phyloP scores from a whole-genome alignment of 1,140 invertebrate genomes.

The Drosophila ananassae region DNA sequence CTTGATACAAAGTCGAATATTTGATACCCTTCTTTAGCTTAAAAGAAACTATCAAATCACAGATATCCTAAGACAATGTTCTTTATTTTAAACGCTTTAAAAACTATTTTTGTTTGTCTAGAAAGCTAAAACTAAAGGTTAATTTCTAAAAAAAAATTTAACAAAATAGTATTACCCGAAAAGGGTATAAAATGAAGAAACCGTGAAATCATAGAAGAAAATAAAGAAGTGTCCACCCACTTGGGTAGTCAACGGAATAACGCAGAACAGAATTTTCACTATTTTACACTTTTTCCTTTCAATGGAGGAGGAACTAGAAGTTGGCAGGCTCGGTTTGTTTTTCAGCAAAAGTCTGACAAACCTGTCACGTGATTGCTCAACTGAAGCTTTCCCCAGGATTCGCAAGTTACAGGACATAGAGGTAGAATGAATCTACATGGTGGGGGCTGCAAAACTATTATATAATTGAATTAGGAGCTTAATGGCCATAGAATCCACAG shows the following conservation, averaged over 20 bases:
- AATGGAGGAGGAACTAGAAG: constrained; percentile 27
- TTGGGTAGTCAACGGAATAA: constrained; percentile 20
- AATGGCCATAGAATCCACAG: no score
- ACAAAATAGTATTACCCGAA: background rate
- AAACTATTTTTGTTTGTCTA: no score
- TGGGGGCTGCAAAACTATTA: background rate
- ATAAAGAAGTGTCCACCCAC: constrained; percentile 21
- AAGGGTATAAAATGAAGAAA: constrained; percentile 11
- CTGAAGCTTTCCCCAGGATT: constrained; percentile 44
- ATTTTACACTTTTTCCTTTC: constrained; percentile 37
- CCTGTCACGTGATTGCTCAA: constrained; percentile 77
- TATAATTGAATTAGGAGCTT: background rate
- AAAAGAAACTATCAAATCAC: background rate
- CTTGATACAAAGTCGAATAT: background rate
- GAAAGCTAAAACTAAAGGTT: no score
- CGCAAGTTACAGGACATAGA: constrained; percentile 20
- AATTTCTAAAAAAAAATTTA: background rate
- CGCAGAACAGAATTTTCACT: constrained; percentile 46
- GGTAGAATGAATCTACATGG: background rate
- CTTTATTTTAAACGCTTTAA: no score
- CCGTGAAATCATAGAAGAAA: constrained; percentile 29
- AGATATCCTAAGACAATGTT: background rate
- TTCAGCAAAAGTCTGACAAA: constrained; percentile 70
- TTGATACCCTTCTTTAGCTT: background rate
- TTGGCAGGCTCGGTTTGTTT: constrained; percentile 72